Evolutionary conservation across 2,888 invertebrate genomes (phyloP), one percentile per base, ranked within the genome.

Genomic region (Caenorhabditis doughertyi): DNA sequence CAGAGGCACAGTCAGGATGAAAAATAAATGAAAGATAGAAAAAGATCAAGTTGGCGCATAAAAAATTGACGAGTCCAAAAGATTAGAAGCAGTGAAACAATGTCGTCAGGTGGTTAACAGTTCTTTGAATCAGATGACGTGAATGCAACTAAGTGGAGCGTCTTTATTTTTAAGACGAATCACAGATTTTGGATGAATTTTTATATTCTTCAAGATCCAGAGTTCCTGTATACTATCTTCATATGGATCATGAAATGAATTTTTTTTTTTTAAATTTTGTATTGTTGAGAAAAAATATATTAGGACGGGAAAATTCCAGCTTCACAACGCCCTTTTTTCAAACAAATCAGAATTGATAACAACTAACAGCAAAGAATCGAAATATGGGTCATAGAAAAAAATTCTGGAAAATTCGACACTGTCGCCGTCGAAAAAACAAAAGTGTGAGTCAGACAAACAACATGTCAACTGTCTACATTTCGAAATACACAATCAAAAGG

Each of bases 61-160:
- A 74, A 74, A 55, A 56, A 74, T 44, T 60, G 55, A 25, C 53
- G 27, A 25, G 58, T 35, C 47, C 18, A 42, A 44, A 32, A 21
- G 56, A 42, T 47, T 21, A 58, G 25, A 21, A 32, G 4, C n/a
- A 42, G 29, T 51, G 35, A 49, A 32, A 53, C n/a, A n/a, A n/a
- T n/a, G 21, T 23, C 3, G 11, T 51, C 21, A 51, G 21, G 23
- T 51, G 11, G 23, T 51, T 9, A 18, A n/a, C 32, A n/a, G 35
- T 35, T 56, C 35, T 29, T 47, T n/a, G n/a, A n/a, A n/a, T n/a
- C 47, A n/a, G 32, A 4, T 32, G 32, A 32, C 9, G 9, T 9
- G 32, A 2, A 47, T 47, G 18, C 2, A 44, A 9, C 1, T 49
- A n/a, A n/a, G n/a, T n/a, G n/a, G n/a, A n/a, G n/a, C n/a, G n/a